These are phyloP conservation scores for Molanna angustata DNA, from an alignment of 2,888 invertebrate genomes.

Conservation along the genomic window DNA sequence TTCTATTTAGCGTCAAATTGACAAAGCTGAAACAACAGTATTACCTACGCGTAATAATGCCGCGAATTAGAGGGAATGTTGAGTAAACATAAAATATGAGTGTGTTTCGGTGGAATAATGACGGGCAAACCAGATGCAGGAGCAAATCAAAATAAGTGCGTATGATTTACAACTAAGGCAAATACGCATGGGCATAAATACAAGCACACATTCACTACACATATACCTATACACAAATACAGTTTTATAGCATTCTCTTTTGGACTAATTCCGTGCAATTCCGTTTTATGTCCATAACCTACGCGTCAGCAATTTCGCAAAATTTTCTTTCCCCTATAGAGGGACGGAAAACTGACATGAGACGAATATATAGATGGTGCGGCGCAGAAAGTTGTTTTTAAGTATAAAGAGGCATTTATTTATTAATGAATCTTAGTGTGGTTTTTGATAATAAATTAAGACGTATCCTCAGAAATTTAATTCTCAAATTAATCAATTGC, in stretches of 20 bases:
- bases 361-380: not conserved
- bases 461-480: too few species aligned
- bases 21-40: too few species aligned
- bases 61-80: too few species aligned
- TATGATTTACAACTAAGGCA: slow-evolving; percentile 28
- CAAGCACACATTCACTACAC: not conserved
- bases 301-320: slow-evolving; percentile 26
- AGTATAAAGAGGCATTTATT: too few species aligned
- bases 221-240: slow-evolving; percentile 1
- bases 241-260: slow-evolving; percentile 28
- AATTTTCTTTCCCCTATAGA: slow-evolving; percentile 16
- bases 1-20: too few species aligned
- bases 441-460: too few species aligned
- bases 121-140: not conserved
- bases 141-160: slow-evolving; percentile 23
- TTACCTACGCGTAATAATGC: too few species aligned
- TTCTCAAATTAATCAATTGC: too few species aligned
- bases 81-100: slow-evolving; percentile 4
- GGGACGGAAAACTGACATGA: too few species aligned
- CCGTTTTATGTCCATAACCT: slow-evolving; percentile 26
- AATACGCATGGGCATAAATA: slow-evolving; percentile 8
- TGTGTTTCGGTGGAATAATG: not conserved
- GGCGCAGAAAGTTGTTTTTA: too few species aligned
- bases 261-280: slow-evolving; percentile 30
- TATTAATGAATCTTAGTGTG: too few species aligned